Percentiles rank a stretch among this genome's conserved stretches.
Evolutionary conservation across 2,888 invertebrate species (phyloP).

Genomic region (Tetropium fuscum): DNA sequence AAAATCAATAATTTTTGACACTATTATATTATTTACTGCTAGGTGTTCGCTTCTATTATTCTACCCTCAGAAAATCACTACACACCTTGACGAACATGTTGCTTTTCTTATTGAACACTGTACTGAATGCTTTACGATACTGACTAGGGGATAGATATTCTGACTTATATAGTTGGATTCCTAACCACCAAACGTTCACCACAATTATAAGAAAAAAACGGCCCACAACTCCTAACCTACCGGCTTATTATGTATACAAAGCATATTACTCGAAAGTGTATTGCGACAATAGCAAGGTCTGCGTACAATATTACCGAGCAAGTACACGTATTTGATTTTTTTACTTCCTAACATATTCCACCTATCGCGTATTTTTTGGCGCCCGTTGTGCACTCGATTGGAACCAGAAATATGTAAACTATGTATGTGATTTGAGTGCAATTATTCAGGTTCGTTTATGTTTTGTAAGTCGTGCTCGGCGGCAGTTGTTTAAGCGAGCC

Average conservation of each 20-base stretch:
- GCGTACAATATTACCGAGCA: slow-evolving; percentile 44
- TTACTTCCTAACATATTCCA: slow-evolving; percentile 36
- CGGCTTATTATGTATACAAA: slow-evolving; percentile 54
- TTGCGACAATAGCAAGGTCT: slow-evolving; percentile 55
- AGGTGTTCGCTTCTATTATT: no score
- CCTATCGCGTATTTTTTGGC: slow-evolving; percentile 48
- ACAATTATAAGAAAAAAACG: slow-evolving; percentile 52
- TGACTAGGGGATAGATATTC: slow-evolving; percentile 46
- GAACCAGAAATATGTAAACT: slow-evolving; percentile 37
- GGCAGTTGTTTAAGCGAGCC: not conserved
- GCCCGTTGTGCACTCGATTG: slow-evolving; percentile 45
- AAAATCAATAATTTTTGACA: not conserved
- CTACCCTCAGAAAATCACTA: slow-evolving; percentile 33
- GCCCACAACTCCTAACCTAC: slow-evolving; percentile 45
- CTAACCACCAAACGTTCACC: slow-evolving; percentile 56
- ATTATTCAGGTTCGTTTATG: slow-evolving; percentile 12
- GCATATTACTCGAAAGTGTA: slow-evolving; percentile 54
- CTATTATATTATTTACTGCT: no score
- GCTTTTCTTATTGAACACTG: slow-evolving; percentile 34
- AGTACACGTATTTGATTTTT: slow-evolving; percentile 38
- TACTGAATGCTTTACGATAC: slow-evolving; percentile 45
- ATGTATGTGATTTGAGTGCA: slow-evolving; percentile 15
- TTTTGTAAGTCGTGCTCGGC: not conserved
- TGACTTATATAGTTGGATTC: slow-evolving; percentile 53
- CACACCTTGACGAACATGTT: slow-evolving; percentile 56